Evolutionary conservation across 2,797 vertebrate species (phyloP).

Genomic region (Lepidocolaptes lacrymiger): DNA sequence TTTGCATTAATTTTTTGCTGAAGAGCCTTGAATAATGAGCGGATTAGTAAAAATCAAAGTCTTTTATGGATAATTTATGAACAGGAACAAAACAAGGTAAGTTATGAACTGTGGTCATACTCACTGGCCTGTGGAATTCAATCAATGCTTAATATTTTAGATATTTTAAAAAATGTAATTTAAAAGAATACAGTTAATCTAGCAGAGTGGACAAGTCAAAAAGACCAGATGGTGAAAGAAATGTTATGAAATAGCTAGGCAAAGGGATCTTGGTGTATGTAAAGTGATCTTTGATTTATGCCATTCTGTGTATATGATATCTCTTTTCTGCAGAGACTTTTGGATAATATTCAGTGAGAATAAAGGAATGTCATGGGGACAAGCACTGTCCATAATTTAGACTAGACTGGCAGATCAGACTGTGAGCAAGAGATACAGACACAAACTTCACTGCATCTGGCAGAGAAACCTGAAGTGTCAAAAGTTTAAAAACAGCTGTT

Average conservation of each 20-base stretch:
- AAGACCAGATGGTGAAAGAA: background rate
- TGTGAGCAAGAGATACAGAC: background rate
- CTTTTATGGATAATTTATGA: conserved; percentile 39
- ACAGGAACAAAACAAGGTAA: conserved; percentile 1
- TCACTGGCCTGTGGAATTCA: background rate
- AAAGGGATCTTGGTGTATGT: background rate
- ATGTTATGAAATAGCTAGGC: background rate
- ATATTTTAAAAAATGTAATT: background rate
- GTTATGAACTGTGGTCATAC: background rate
- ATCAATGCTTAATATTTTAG: background rate
- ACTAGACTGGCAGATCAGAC: background rate
- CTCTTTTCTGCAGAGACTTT: background rate
- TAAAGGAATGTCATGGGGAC: background rate
- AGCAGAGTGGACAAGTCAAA: background rate
- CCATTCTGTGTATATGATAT: background rate
- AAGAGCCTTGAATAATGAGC: conserved; percentile 41
- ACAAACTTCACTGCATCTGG: background rate
- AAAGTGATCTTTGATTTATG: background rate
- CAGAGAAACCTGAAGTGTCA: background rate
- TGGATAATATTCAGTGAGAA: background rate
- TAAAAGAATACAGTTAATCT: background rate
- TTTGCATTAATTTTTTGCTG: background rate
- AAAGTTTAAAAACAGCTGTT: conserved; percentile 9
- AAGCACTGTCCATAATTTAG: background rate
- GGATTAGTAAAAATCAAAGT: conserved; percentile 57